Evolutionary conservation across 2,797 vertebrate genomes (phyloP), one percentile per base, ranked within the genome.

Genomic region (Schizopygopsis malacanthus): DNA sequence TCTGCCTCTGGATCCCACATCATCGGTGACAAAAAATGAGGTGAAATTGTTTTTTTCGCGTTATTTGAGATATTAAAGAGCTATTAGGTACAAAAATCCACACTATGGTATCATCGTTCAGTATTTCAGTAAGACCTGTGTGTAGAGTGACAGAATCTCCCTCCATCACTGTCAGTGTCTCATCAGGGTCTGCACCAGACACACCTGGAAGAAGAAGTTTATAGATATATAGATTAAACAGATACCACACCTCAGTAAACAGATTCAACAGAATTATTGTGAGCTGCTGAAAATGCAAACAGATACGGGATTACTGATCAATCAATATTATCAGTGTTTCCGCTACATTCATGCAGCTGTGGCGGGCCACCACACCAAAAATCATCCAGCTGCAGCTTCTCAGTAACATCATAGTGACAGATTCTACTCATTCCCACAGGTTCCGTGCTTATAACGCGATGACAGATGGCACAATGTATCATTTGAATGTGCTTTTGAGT

Each of bases 21-120:
- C 41, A 13, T 25, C 22, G 1, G 41, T 25, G 4, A 71, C 2
- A 43, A 1, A 77, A 39, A 56, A 22, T 37, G 75, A 41, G 2
- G 75, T 77, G 0, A n/a, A 15, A 5, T 39, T 4, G 0, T 28
- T 0, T 6, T 3, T 56, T 13, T 37, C 52, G 39, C 2, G 2
- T 20, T 22, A 63, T 63, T 8, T 61, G 3, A 37, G 37, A 11
- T 37, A 39, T 22, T 2, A 8, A 1, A 54, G 0, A 11, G 0
- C 20, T 8, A 37, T 78, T 56, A 7, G 73, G 15, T 22, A 33
- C 75, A 39, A 79, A 79, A 22, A 4, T n/a, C 77, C 77, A 79
- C 37, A 61, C 1, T 4, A 63, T 43, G 0, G 13, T 16, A n/a
- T 79, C 13, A 41, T 16, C 11, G 0, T 61, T 63, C 6, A 18